phyloP scores from a whole-genome alignment of 1,140 invertebrate species.

The Aphaenogaster rudis region DNA sequence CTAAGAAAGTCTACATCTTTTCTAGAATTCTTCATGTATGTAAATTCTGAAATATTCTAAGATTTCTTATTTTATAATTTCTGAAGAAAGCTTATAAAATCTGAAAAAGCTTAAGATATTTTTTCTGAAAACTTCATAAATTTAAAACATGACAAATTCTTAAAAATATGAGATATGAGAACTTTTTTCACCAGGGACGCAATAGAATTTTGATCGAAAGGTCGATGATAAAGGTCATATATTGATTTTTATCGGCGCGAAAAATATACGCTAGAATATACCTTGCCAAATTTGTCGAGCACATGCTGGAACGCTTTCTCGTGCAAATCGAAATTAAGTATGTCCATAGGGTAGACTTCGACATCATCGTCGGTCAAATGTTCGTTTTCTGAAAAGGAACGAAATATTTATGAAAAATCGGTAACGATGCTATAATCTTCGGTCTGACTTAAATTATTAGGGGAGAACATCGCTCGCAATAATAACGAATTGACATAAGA shows the following conservation, averaged over 20 bases:
- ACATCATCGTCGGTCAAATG: conserved; percentile 89
- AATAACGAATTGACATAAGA: neutral
- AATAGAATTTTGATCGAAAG: neutral
- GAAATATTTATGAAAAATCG: neutral
- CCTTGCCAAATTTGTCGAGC: conserved; percentile 91
- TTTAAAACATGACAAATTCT: no score
- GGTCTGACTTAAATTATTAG: neutral
- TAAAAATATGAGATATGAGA: no score
- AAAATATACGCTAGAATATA: conserved; percentile 76
- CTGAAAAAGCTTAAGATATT: no score
- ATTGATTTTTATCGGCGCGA: neutral
- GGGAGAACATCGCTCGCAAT: neutral
- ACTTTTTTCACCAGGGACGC: no score
- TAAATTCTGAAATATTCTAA: no score
- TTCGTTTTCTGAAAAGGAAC: conserved; percentile 82
- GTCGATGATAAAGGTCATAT: neutral
- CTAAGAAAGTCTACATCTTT: no score
- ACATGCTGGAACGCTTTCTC: conserved; percentile 89
- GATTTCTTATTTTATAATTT: no score
- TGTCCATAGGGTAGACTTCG: conserved; percentile 91
- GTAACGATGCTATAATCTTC: neutral
- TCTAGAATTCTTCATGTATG: no score
- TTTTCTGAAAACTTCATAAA: no score
- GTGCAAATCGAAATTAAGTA: conserved; percentile 89
- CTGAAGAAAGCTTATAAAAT: no score